A percentile compares a stretch with the other conserved stretches of the same genome.
phyloP scores from a whole-genome alignment of 2,797 vertebrate species.

The Oophaga sylvatica region DNA sequence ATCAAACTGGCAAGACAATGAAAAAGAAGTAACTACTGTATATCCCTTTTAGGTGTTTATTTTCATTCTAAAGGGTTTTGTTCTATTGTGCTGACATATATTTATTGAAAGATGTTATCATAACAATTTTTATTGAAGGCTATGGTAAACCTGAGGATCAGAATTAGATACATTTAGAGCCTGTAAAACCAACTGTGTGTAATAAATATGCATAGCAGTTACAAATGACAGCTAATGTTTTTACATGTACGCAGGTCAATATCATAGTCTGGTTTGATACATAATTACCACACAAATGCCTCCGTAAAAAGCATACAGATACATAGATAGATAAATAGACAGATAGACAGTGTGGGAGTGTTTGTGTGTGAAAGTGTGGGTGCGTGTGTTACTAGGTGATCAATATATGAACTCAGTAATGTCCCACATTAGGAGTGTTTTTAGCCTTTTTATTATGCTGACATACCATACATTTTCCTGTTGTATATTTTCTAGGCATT shows the following conservation, averaged over 20 bases:
- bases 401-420: background rate
- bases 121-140: background rate
- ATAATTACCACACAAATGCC: too few species aligned
- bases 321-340: too few species aligned
- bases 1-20: slow-evolving; percentile 17
- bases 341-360: too few species aligned
- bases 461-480: background rate
- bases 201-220: background rate
- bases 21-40: background rate
- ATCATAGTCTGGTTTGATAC: background rate
- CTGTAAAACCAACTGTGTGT: background rate
- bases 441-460: slow-evolving; percentile 3
- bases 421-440: background rate
- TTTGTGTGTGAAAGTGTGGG: background rate
- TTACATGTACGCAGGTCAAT: background rate
- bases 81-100: background rate
- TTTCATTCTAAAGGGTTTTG: background rate
- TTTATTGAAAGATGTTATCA: slow-evolving; percentile 9
- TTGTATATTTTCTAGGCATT: background rate
- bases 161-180: background rate
- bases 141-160: background rate
- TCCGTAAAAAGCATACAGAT: too few species aligned
- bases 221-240: background rate
- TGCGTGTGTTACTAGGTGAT: background rate
- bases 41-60: background rate